Evolutionary conservation across 2,797 vertebrate species (phyloP).

Genomic region (Megaceryle alcyon): DNA sequence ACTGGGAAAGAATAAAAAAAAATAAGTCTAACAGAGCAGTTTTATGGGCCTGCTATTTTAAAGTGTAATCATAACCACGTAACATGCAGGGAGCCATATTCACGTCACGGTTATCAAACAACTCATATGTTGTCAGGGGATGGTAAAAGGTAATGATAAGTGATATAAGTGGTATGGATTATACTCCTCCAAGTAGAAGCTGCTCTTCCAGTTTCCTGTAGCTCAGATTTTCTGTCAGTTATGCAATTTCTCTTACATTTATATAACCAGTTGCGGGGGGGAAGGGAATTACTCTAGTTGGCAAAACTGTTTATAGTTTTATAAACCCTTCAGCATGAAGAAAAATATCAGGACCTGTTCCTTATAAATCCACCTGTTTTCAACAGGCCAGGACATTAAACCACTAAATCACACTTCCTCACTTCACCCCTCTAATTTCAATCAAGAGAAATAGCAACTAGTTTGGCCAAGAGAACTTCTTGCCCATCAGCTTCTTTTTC

Average conservation of each 20-base stretch:
- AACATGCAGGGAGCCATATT: neutral
- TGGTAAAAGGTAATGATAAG: neutral
- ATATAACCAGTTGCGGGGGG: neutral
- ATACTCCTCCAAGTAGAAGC: neutral
- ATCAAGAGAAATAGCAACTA: neutral
- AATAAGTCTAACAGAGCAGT: neutral
- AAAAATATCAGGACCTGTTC: neutral
- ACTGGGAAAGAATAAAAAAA: neutral
- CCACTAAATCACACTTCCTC: neutral
- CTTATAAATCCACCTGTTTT: constrained; percentile 27
- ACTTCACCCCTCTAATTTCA: neutral
- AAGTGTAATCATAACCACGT: neutral
- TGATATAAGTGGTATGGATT: neutral
- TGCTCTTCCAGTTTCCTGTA: neutral
- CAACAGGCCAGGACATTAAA: neutral
- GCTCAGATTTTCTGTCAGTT: neutral
- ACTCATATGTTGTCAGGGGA: neutral
- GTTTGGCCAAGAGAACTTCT: neutral
- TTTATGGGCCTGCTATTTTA: neutral
- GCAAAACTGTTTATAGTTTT: neutral
- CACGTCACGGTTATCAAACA: neutral
- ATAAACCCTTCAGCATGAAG: neutral
- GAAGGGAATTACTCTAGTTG: neutral
- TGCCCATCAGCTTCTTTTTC: neutral
- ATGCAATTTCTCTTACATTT: neutral